A percentile compares a stretch with the other conserved stretches of the same genome.
These are phyloP conservation scores for Ochropacha duplaris DNA, from an alignment of 2,888 invertebrate species.

Conservation along the genomic window DNA sequence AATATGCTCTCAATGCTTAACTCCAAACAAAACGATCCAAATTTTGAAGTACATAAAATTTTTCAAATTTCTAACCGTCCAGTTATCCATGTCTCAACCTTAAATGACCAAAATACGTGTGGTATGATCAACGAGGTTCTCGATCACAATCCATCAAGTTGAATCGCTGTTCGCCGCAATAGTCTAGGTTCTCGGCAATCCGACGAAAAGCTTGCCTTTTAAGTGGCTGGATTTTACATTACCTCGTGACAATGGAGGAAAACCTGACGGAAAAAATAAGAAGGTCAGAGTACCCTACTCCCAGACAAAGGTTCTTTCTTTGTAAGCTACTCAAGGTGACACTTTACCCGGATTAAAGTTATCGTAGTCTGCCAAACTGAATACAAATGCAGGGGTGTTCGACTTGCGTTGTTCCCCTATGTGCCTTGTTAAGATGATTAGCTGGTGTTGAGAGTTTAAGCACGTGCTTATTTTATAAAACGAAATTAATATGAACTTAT, in stretches of 20 bases:
- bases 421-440: slow-evolving; percentile 56
- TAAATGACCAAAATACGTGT: slow-evolving; percentile 68
- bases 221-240: slow-evolving; percentile 69
- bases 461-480: neutral
- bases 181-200: slow-evolving; percentile 57
- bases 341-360: slow-evolving; percentile 81
- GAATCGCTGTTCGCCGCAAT: slow-evolving; percentile 44
- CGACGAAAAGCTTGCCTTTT: slow-evolving; percentile 57
- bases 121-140: slow-evolving; percentile 72
- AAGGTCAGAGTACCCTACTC: slow-evolving; percentile 68
- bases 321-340: slow-evolving; percentile 80
- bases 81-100: slow-evolving; percentile 57
- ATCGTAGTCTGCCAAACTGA: slow-evolving; percentile 80
- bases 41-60: slow-evolving; percentile 29
- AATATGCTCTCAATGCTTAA: neutral
- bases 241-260: slow-evolving; percentile 66
- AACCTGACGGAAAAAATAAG: slow-evolving; percentile 75
- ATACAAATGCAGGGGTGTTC: slow-evolving; percentile 70
- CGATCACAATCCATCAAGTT: slow-evolving; percentile 76
- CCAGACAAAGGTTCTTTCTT: slow-evolving; percentile 76
- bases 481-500: neutral
- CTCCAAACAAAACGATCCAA: no score
- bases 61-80: slow-evolving; percentile 43
- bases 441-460: slow-evolving; percentile 23
- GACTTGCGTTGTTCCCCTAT: slow-evolving; percentile 42